These are phyloP conservation scores for Colinus virginianus DNA, from an alignment of 2,113 vertebrate genomes.

Conservation along the genomic window DNA sequence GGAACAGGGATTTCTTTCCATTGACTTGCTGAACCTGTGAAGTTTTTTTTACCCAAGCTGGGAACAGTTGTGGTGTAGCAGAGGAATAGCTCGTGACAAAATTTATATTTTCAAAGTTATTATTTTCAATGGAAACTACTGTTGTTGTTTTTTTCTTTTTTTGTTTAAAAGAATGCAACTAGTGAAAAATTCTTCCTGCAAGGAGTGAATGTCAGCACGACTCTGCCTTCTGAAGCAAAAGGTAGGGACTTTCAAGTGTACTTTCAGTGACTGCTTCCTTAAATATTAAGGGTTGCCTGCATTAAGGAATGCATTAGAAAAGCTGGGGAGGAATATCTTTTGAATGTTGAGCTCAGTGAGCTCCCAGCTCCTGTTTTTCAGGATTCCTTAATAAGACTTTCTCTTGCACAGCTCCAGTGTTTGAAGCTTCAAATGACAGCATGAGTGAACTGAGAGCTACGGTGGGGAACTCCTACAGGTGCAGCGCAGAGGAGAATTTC, in stretches of 20 bases:
- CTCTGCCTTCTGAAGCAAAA: constrained; percentile 73
- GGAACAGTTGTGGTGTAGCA: not conserved
- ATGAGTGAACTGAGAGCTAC: constrained; percentile 86
- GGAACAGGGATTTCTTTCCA: not conserved
- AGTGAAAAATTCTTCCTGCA: constrained; percentile 75
- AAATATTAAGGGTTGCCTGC: not conserved
- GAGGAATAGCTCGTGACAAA: not conserved
- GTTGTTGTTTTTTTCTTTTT: not conserved
- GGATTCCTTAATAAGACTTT: not conserved
- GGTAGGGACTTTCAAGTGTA: constrained; percentile 49
- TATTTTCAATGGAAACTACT: not conserved
- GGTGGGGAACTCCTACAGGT: constrained; percentile 90
- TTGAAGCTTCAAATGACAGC: constrained; percentile 73
- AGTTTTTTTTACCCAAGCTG: not conserved
- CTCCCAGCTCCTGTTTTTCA: not conserved
- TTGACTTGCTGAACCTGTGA: not conserved
- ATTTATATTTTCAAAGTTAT: not conserved
- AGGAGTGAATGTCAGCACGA: constrained; percentile 58
- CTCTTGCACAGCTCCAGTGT: constrained; percentile 29
- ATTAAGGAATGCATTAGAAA: not conserved
- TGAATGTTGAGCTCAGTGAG: not conserved
- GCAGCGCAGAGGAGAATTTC: constrained; percentile 84
- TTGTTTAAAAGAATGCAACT: constrained; percentile 73
- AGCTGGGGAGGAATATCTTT: not conserved
- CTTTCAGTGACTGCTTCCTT: not conserved